Conservation (phyloP, 2,113 vertebrate species). For the Macquaria ambigua region DNA sequence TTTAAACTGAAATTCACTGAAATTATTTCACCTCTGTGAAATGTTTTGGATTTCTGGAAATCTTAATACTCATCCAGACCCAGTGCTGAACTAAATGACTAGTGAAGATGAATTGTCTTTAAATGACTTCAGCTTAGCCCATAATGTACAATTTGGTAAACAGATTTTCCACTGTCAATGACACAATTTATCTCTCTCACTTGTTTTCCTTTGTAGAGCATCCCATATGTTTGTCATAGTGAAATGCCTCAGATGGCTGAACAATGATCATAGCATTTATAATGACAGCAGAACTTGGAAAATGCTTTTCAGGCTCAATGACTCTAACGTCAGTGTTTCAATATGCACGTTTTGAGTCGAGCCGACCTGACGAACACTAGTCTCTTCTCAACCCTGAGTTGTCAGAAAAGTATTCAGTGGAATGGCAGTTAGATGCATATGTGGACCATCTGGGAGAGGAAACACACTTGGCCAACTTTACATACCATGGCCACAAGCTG, state of each 20-base stretch:
- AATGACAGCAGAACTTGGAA: constrained; percentile 47
- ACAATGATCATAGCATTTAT: constrained; percentile 35
- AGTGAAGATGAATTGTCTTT: constrained; percentile 49
- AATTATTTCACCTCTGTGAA: constrained; percentile 36
- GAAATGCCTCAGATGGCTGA: constrained; percentile 56
- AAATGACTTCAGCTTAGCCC: constrained; percentile 41
- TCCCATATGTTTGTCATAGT: constrained; percentile 47
- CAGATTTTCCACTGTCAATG: constrained; percentile 27
- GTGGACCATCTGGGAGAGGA: constrained; percentile 83
- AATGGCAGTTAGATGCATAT: constrained; percentile 76
- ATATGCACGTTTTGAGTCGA: constrained; percentile 48
- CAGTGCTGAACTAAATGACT: constrained; percentile 26
- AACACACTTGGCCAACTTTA: constrained; percentile 70
- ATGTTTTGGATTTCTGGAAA: constrained; percentile 15
- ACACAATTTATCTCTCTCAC: constrained; percentile 21
- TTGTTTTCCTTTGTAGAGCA: constrained; percentile 34
- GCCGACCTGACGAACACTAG: constrained; percentile 58
- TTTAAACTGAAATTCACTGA: neutral
- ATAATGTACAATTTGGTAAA: constrained; percentile 47
- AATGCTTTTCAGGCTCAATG: constrained; percentile 44
- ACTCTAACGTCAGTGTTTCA: constrained; percentile 45
- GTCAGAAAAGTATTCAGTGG: constrained; percentile 75
- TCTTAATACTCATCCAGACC: constrained; percentile 20
- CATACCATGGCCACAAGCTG: constrained; percentile 73
- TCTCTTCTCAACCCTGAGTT: constrained; percentile 72